phyloP scores from a whole-genome alignment of 2,888 invertebrate species.

The Eudemis profundana region DNA sequence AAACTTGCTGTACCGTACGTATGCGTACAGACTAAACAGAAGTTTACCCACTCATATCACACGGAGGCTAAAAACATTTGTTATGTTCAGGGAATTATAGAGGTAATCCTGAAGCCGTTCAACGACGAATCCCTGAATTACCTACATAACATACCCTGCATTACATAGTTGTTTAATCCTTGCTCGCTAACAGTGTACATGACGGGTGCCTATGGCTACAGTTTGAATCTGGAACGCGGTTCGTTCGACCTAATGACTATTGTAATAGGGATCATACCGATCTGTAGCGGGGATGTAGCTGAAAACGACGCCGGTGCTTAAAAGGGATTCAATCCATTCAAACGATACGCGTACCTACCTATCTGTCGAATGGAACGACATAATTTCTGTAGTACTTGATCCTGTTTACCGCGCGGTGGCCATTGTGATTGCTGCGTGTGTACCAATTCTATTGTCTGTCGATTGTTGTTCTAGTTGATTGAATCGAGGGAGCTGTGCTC shows the following conservation, averaged over 20 bases:
- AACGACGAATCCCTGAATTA: constrained; percentile 81
- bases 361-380: constrained; percentile 66
- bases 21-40: constrained; percentile 53
- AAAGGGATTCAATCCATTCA: constrained; percentile 73
- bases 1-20: constrained; percentile 54
- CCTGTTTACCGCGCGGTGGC: constrained; percentile 57
- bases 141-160: constrained; percentile 78
- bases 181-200: constrained; percentile 70
- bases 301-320: constrained; percentile 70
- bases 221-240: constrained; percentile 53
- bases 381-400: constrained; percentile 62
- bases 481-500: background rate
- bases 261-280: constrained; percentile 70
- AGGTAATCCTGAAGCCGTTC: constrained; percentile 84
- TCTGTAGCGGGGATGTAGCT: constrained; percentile 57
- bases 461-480: constrained; percentile 20
- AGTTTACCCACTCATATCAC: constrained; percentile 50
- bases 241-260: constrained; percentile 67
- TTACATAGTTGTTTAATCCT: constrained; percentile 78
- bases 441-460: constrained; percentile 48
- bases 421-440: constrained; percentile 49
- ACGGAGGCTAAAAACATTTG: constrained; percentile 78
- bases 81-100: constrained; percentile 78
- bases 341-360: constrained; percentile 69
- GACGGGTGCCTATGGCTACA: constrained; percentile 55